Evolutionary conservation across 2,113 vertebrate species (phyloP), one percentile per base, ranked within the genome.

Genomic region (Sturnus vulgaris): DNA sequence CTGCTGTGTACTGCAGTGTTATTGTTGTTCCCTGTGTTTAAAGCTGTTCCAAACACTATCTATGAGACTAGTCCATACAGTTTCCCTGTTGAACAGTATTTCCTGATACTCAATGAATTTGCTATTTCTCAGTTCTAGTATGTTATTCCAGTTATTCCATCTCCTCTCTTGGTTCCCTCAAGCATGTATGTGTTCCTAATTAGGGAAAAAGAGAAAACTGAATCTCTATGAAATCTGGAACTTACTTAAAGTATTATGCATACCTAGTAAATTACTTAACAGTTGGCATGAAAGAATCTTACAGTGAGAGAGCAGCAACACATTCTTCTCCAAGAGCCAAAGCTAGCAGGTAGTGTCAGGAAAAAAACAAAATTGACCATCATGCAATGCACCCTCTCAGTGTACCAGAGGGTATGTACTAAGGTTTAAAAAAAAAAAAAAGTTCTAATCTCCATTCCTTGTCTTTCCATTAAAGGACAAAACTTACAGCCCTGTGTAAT

Each of bases 381-480:
- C 47, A 59, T 46, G 35, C 42, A 88, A 50, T 79, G 28, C 47
- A 72, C 35, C 30, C 8, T 49, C 20, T 70, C 88, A n/a, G 50
- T 46, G 66, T 69, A 87, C 15, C 53, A 91, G 20, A 61, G 65
- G 39, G 18, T 37, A 52, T 50, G 42, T 56, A 85, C 71, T n/a
- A 40, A 79, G 27, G 20, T 59, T 63, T 95, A 19, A 44, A 28
- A 35, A 90, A 76, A n/a, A 82, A 86, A 61, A 63, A 16, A 15
- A 44, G 10, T 53, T 88, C 63, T 59, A 90, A 90, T 68, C 71
- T 61, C 63, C 42, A 53, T 70, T 92, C 50, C n/a, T 39, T 81
- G 84, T 92, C 33, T 95, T 88, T 88, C 82, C 90, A 95, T 96
- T 90, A 95, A 93, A 96, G 91, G 94, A 93, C 39, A 95, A 90